Evolutionary conservation across 30 jellyfish, hydroid and myxozoan genomes (phyloP).

Genomic region (Pseudorhiza aurosa): DNA sequence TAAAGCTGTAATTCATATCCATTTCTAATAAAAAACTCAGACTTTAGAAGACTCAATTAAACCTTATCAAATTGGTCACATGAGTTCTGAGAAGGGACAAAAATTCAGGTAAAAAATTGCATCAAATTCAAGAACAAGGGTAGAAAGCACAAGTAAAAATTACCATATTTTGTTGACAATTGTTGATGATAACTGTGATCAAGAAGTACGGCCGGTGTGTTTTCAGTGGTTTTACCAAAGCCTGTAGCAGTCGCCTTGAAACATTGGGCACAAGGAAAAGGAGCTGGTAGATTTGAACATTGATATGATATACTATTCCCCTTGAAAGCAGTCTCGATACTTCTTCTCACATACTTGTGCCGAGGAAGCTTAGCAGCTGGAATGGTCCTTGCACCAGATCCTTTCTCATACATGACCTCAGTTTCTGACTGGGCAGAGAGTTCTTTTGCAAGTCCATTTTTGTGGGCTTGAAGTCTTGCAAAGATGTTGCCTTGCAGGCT

Average conservation of each 20-base stretch:
- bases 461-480: conserved; percentile 53
- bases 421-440: conserved; percentile 22
- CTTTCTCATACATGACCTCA: conserved; percentile 35
- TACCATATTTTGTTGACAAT: conserved; percentile 69
- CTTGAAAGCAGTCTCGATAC: conserved; percentile 32
- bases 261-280: conserved; percentile 69
- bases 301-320: conserved; percentile 17
- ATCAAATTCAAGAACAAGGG: too few relatives aligned
- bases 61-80: too few relatives aligned
- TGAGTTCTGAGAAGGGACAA: too few relatives aligned
- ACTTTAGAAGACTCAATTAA: too few relatives aligned
- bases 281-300: conserved; percentile 65
- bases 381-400: conserved; percentile 66
- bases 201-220: conserved; percentile 45
- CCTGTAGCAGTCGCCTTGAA: conserved; percentile 50
- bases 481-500: conserved; percentile 41
- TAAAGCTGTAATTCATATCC: too few relatives aligned
- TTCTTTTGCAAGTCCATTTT: conserved; percentile 64
- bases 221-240: conserved; percentile 27
- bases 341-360: conserved; percentile 55
- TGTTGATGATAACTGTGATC: conserved; percentile 77
- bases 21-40: too few relatives aligned
- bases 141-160: not conserved
- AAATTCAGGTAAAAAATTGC: too few relatives aligned
- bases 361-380: conserved; percentile 48